Evolutionary conservation across 1,140 invertebrate genomes (phyloP), one percentile per base, ranked within the genome.

Genomic region (Trachymyrmex septentrionalis): DNA sequence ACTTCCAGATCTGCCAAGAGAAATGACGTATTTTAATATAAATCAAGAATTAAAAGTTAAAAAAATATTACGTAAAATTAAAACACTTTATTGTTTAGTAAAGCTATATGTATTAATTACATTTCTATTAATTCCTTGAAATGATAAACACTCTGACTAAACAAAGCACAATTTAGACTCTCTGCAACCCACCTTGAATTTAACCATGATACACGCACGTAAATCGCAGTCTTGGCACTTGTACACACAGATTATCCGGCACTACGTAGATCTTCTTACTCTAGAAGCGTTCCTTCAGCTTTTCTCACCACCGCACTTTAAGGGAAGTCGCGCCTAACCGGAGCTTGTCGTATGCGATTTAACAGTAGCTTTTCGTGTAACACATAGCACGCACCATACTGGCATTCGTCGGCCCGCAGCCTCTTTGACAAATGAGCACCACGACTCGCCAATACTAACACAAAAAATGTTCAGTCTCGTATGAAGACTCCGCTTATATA

Each of bases 401-500:
- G 87, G 73, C 90, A 84, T 78, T 89, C 44, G 38, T 75, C 38
- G 34, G 78, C 84, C 57, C 53, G 63, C 19, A 81, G 88, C 86
- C 71, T 75, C 80, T 76, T 71, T 76, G 80, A 86, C 63, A 67
- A 63, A 55, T n/a, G 76, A 81, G 81, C 73, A 59, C 80, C 63
- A 21, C 86, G 48, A 59, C 80, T 89, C 89, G 76, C 61, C 82
- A 50, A 21, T 85, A 88, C 34, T 77, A 84, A 92, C 91, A 93
- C 90, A 94, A 95, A 95, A 95, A 95, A 95, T 95, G 94, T 89
- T 92, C 87, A 86, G 90, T 85, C 88, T 86, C 90, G 88, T 90
- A 88, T 82, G 90, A 91, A 72, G 81, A 82, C 88, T 91, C 90
- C 48, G 92, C 92, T 95, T 95, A 95, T 95, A 95, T 95, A 95